phyloP scores from a whole-genome alignment of 2,888 invertebrate genomes.

The Sinodicranocentrus sp. region DNA sequence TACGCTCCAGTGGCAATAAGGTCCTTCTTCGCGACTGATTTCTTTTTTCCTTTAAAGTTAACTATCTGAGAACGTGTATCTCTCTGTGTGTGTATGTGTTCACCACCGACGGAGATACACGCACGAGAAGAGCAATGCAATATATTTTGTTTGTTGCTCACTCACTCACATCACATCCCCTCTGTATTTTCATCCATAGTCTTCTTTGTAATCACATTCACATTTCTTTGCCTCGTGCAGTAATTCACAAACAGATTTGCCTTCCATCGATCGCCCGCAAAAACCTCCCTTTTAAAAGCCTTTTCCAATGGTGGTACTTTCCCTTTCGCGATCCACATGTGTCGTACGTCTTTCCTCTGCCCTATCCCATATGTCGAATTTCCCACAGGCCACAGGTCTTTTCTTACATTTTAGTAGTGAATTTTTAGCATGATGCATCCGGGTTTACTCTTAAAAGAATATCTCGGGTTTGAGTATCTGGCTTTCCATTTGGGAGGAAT shows the following conservation, averaged over 20 bases:
- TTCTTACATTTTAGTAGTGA: constrained; percentile 40
- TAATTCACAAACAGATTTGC: constrained; percentile 68
- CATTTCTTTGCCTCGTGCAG: constrained; percentile 43
- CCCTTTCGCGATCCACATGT: constrained; percentile 51
- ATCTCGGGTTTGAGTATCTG: not conserved
- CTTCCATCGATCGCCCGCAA: constrained; percentile 54
- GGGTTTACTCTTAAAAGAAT: constrained; percentile 23
- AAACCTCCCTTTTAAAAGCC: constrained; percentile 22
- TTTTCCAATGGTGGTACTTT: constrained; percentile 43
- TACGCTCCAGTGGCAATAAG: constrained; percentile 80
- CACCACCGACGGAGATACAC: not conserved
- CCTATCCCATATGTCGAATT: constrained; percentile 65
- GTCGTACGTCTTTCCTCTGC: constrained; percentile 55
- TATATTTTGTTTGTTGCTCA: constrained; percentile 40
- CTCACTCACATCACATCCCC: constrained; percentile 19
- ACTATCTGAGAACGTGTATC: constrained; percentile 33
- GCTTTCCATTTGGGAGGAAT: constrained; percentile 26
- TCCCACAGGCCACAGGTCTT: constrained; percentile 71
- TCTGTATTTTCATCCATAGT: constrained; percentile 10
- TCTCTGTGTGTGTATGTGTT: not conserved
- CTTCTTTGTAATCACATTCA: constrained; percentile 58
- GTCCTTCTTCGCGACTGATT: constrained; percentile 63
- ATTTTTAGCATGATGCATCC: constrained; percentile 53
- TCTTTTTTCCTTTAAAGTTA: constrained; percentile 43
- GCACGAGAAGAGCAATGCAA: constrained; percentile 18